These are phyloP conservation scores for Leptinotarsa peninsularis DNA, from an alignment of 2,888 invertebrate genomes.

Conservation along the genomic window DNA sequence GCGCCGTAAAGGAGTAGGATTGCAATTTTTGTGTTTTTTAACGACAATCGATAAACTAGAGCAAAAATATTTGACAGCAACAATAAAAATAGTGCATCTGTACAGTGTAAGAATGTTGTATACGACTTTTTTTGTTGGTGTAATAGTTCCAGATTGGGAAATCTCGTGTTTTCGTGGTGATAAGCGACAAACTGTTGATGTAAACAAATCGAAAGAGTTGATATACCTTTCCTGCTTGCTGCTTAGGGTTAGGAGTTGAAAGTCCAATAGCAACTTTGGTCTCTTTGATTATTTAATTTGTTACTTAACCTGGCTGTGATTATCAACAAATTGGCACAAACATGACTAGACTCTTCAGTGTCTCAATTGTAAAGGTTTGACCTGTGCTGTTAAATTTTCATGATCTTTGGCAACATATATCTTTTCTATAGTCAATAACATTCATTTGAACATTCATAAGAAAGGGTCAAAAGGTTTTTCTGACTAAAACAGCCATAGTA, in stretches of 20 bases:
- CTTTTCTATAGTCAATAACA: too few species aligned
- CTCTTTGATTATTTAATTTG: not conserved
- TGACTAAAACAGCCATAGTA: too few species aligned
- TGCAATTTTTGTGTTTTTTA: not conserved
- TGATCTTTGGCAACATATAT: too few species aligned
- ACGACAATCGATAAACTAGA: conserved; percentile 56
- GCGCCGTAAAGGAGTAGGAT: not conserved
- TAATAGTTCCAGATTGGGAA: conserved; percentile 13
- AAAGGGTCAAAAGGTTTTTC: too few species aligned
- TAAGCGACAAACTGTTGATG: conserved; percentile 17
- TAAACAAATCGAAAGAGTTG: conserved; percentile 7
- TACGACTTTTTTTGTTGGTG: conserved; percentile 9
- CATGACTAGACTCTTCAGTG: not conserved
- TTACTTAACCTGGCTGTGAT: not conserved
- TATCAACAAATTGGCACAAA: not conserved
- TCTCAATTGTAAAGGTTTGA: too few species aligned
- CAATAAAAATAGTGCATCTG: conserved; percentile 48
- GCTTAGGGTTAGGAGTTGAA: conserved; percentile 10
- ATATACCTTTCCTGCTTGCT: not conserved
- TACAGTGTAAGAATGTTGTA: conserved; percentile 1
- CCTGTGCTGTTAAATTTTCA: too few species aligned
- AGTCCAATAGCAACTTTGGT: conserved; percentile 17
- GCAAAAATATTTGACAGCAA: conserved; percentile 52
- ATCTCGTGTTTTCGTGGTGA: not conserved
- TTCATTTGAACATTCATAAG: too few species aligned